Evolutionary conservation across 1,140 invertebrate genomes (phyloP), one percentile per base, ranked within the genome.

Genomic region (Asobara japonica): DNA sequence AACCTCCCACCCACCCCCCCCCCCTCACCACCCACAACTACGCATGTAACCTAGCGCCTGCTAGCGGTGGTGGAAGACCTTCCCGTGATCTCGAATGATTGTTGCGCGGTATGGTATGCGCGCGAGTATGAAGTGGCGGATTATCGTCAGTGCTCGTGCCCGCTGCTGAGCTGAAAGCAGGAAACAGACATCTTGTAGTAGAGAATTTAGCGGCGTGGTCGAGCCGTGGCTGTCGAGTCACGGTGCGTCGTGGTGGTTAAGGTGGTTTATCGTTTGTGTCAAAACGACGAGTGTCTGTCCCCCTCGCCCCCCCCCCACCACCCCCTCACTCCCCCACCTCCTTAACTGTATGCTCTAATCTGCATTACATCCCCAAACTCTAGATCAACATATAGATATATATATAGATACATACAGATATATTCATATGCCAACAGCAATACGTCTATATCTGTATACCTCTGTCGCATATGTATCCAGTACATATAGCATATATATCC

Each of bases 171-270:
- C 74, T 62, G 78, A 80, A 82, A 80, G 79, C 74, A 69, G 78
- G n/a, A n/a, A 80, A 81, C 81, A 80, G 83, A 85, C 83, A 85
- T 85, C 83, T 85, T 85, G 83, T 56, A 81, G 83, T 84, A 82
- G 82, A n/a, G n/a, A 83, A 81, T 83, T 82, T 84, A 83, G 83
- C 83, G 82, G 79, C 80, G 80, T 81, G 80, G 78, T 82, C 77
- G 76, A 79, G n/a, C 79, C 80, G 82, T 81, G 80, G 76, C 79
- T 82, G 80, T 81, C 78, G 76, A 77, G 77, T 81, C 79, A 72
- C 75, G 77, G 78, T 80, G 76, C 71, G 78, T 71, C 65, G 70
- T 72, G 70, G 70, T 72, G 69, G 69, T 71, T 71, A 71, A 60
- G 69, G 69, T 71, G 69, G 73, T 74, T n/a, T n/a, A 56, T 72